A percentile compares a stretch with the other conserved stretches of the same genome.
These are phyloP conservation scores for Drosophila prolongata DNA, from an alignment of 2,888 invertebrate genomes.

Conservation along the genomic window DNA sequence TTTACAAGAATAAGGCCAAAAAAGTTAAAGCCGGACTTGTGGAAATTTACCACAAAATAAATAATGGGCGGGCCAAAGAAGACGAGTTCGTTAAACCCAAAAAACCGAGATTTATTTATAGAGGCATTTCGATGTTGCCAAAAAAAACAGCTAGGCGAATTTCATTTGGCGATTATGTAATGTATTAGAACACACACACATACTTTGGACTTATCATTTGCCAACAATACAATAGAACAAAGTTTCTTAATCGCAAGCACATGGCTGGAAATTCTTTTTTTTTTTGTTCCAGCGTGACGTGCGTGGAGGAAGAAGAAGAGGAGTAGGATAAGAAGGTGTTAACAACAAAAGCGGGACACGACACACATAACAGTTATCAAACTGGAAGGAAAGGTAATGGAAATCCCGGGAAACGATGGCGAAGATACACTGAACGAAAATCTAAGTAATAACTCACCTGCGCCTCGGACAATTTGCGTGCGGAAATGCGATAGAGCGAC, in stretches of 20 bases:
- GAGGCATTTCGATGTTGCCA: constrained; percentile 29
- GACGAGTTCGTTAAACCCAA: constrained; percentile 35
- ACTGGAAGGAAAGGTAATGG: background rate
- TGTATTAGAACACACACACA: constrained; percentile 37
- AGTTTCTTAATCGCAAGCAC: constrained; percentile 71
- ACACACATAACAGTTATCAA: constrained; percentile 35
- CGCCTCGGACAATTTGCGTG: constrained; percentile 87
- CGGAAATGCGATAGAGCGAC: constrained; percentile 89
- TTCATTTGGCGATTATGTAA: constrained; percentile 35
- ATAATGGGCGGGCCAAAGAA: background rate
- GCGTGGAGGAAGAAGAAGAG: constrained; percentile 12
- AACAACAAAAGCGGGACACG: constrained; percentile 31
- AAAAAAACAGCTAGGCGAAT: constrained; percentile 32
- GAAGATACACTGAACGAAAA: background rate
- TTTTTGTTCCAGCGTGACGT: constrained; percentile 63
- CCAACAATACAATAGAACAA: constrained; percentile 32
- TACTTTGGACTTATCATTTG: constrained; percentile 24
- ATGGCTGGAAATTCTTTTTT: constrained; percentile 55
- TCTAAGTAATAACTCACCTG: constrained; percentile 85
- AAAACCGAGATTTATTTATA: constrained; percentile 30
- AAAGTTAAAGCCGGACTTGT: constrained; percentile 52
- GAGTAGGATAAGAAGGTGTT: constrained; percentile 4
- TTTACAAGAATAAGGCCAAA: constrained; percentile 59
- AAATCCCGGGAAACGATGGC: background rate
- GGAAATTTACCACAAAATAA: constrained; percentile 40